Conservation (phyloP, 23 tunicate genomes). For the Trididemnum nubilum region DNA sequence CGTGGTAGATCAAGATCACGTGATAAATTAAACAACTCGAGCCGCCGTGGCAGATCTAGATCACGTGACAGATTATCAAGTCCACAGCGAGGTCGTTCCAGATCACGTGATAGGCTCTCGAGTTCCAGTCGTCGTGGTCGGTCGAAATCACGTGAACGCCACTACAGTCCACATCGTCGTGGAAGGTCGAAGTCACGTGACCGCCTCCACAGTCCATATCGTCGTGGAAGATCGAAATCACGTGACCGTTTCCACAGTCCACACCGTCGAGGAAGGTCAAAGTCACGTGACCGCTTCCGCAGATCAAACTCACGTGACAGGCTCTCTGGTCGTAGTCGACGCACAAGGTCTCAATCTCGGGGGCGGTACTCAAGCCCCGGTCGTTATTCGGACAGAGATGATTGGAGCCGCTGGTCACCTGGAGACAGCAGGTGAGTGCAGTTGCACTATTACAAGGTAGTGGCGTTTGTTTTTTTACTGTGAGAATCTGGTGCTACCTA, state of each 20-base stretch:
- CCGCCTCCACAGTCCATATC: constrained; percentile 39
- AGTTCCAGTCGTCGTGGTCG: constrained; percentile 3
- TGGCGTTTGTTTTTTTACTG: too few species aligned
- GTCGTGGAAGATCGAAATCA: constrained; percentile 41
- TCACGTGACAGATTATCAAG: constrained; percentile 54
- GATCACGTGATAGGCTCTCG: constrained; percentile 33
- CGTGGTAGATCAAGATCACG: constrained; percentile 4
- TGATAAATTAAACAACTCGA: neutral
- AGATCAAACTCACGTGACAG: constrained; percentile 49
- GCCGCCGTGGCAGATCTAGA: constrained; percentile 45
- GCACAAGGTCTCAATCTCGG: constrained; percentile 38
- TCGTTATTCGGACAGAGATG: too few species aligned
- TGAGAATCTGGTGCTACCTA: too few species aligned
- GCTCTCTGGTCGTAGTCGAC: constrained; percentile 13
- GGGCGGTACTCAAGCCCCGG: constrained; percentile 2
- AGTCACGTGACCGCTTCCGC: constrained; percentile 46
- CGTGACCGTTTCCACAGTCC: constrained; percentile 36
- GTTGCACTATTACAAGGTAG: too few species aligned
- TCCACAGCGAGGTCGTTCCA: constrained; percentile 37
- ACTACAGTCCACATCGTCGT: constrained; percentile 22
- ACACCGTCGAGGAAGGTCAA: constrained; percentile 22
- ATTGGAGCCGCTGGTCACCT: too few species aligned
- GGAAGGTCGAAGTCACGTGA: constrained; percentile 65
- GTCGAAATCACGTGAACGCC: neutral
- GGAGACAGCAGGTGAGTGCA: too few species aligned